phyloP scores from a whole-genome alignment of 2,888 invertebrate species.

The Eupithecia abbreviata region DNA sequence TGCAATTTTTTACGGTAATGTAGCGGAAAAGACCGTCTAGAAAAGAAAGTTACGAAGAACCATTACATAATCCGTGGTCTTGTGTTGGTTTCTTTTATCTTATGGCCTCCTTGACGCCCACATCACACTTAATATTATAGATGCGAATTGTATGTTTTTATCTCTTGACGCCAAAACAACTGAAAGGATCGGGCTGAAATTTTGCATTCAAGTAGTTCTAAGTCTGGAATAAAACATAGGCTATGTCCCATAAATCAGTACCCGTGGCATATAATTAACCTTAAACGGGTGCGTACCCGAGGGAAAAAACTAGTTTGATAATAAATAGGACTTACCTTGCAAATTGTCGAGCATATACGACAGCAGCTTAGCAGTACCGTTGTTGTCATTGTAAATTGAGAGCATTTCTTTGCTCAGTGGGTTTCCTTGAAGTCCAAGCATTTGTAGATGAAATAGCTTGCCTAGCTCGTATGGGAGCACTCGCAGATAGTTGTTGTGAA shows the following conservation, averaged over 20 bases:
- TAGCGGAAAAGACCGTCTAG: not conserved
- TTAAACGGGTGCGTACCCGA: too few relatives aligned
- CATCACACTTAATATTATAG: too few relatives aligned
- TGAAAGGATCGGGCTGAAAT: too few relatives aligned
- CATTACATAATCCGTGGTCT: not conserved
- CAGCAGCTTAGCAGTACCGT: conserved; percentile 96
- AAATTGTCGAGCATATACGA: conserved; percentile 98
- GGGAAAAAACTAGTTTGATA: not conserved
- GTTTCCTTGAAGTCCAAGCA: conserved; percentile 96
- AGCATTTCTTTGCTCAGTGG: conserved; percentile 96
- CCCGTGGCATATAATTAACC: too few relatives aligned
- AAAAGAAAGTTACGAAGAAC: not conserved
- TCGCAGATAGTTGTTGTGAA: conserved; percentile 97
- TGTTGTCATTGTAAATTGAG: conserved; percentile 95
- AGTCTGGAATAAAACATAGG: too few relatives aligned
- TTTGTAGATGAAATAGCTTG: conserved; percentile 97
- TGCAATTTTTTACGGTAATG: not conserved
- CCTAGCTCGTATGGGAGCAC: conserved; percentile 98
- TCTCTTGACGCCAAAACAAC: too few relatives aligned
- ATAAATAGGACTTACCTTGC: conserved; percentile 87
- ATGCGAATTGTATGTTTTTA: too few relatives aligned
- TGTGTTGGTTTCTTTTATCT: not conserved
- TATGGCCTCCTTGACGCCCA: not conserved
- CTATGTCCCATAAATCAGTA: too few relatives aligned
- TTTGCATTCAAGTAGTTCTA: too few relatives aligned